Conservation (phyloP, 30 jellyfish, hydroid and myxozoan species). For the Clytia hemisphaerica region DNA sequence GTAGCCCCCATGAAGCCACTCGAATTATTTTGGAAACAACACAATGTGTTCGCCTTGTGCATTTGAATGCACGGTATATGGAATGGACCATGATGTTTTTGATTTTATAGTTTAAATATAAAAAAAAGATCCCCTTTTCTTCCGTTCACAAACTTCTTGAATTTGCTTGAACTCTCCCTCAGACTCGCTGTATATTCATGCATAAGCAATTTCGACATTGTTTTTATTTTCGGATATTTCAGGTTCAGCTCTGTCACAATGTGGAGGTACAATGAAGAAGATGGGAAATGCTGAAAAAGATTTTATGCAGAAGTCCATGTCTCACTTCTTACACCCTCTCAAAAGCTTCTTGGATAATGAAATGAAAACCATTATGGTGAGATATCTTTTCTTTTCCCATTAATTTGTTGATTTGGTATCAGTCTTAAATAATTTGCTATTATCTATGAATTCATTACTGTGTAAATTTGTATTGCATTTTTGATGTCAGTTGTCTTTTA, state of each 20-base stretch:
- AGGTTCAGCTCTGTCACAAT: slow-evolving; percentile 61
- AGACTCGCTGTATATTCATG: no score
- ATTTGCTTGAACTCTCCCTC: no score
- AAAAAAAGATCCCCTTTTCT: no score
- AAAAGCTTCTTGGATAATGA: slow-evolving; percentile 68
- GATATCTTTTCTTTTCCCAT: background rate
- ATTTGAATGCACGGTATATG: no score
- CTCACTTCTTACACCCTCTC: slow-evolving; percentile 72
- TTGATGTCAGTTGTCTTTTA: background rate
- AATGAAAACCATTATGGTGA: slow-evolving; percentile 68
- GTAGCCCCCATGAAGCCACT: no score
- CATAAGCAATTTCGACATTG: no score
- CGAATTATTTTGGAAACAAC: no score
- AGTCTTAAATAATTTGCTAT: background rate
- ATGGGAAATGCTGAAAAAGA: slow-evolving; percentile 95
- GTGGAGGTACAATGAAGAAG: slow-evolving; percentile 68
- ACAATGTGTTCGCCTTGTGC: no score
- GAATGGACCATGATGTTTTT: no score
- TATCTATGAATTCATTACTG: background rate
- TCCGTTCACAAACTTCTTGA: no score
- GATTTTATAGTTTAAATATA: no score
- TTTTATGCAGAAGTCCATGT: slow-evolving; percentile 74
- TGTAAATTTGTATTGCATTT: background rate
- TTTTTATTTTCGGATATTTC: no score
- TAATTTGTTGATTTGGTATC: background rate